Conservation (phyloP, 2,888 invertebrate genomes). For the Andrena haemorrhoa region DNA sequence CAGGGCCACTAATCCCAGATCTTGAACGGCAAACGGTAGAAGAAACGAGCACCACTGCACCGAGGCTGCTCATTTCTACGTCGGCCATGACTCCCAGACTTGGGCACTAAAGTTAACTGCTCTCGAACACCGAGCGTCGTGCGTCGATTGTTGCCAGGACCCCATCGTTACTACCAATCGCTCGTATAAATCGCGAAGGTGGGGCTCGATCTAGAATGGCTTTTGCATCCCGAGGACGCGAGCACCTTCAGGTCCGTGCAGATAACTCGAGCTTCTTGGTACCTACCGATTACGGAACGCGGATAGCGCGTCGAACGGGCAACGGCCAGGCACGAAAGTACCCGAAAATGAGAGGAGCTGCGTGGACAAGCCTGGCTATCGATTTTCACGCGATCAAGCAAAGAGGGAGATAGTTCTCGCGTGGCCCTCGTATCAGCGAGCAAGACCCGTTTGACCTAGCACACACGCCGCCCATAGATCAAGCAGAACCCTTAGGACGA, state of each 20-base stretch:
- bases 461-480: slow-evolving; percentile 82
- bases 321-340: background rate
- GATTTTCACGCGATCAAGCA: slow-evolving; percentile 48
- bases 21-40: background rate
- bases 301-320: slow-evolving; percentile 41
- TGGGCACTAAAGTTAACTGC: slow-evolving; percentile 53
- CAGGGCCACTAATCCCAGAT: background rate
- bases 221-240: slow-evolving; percentile 47
- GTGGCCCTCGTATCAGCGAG: slow-evolving; percentile 73
- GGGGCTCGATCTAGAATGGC: slow-evolving; percentile 47
- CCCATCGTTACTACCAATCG: slow-evolving; percentile 30
- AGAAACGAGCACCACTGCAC: background rate
- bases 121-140: slow-evolving; percentile 41
- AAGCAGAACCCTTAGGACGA: slow-evolving; percentile 81
- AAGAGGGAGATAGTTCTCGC: slow-evolving; percentile 66
- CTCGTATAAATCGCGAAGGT: slow-evolving; percentile 58
- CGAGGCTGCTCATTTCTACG: background rate
- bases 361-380: slow-evolving; percentile 34
- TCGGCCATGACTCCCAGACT: background rate
- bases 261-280: slow-evolving; percentile 21
- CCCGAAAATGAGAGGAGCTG: background rate
- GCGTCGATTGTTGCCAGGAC: slow-evolving; percentile 39
- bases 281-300: slow-evolving; percentile 38
- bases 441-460: slow-evolving; percentile 79
- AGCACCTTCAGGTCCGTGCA: slow-evolving; percentile 21